Evolutionary conservation across 2,113 vertebrate genomes (phyloP).

Genomic region (Octodon degus): DNA sequence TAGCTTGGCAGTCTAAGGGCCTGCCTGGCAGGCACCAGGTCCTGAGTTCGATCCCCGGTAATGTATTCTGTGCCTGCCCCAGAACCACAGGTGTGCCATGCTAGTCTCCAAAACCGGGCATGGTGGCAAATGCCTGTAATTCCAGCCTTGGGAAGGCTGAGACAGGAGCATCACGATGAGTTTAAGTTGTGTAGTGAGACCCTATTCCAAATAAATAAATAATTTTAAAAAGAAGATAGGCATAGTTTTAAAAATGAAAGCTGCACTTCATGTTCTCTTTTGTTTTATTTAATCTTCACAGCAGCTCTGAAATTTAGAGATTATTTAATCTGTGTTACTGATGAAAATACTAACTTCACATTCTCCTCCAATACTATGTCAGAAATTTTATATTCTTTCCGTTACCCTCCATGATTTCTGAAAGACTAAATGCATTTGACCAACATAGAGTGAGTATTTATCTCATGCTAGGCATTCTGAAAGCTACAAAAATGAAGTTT

Average conservation of each 20-base stretch:
- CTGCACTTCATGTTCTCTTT: background rate
- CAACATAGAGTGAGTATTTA: background rate
- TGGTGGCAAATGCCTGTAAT: too few relatives aligned
- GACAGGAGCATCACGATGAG: too few relatives aligned
- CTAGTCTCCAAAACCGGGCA: too few relatives aligned
- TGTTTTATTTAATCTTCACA: slow-evolving; percentile 5
- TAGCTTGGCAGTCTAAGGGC: too few relatives aligned
- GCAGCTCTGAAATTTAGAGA: background rate
- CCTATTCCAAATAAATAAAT: too few relatives aligned
- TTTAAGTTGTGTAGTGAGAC: too few relatives aligned
- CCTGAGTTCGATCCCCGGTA: too few relatives aligned
- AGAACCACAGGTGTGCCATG: too few relatives aligned
- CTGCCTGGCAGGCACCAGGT: too few relatives aligned
- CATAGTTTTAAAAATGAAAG: background rate
- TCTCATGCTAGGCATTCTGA: background rate
- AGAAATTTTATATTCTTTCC: background rate
- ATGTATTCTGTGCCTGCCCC: too few relatives aligned
- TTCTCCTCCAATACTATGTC: background rate
- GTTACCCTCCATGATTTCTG: background rate
- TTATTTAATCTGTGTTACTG: background rate
- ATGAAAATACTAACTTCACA: background rate
- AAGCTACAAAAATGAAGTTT: background rate
- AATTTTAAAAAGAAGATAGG: too few relatives aligned
- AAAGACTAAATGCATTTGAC: background rate
- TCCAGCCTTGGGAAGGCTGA: too few relatives aligned